Evolutionary conservation across 2,113 vertebrate species (phyloP), one percentile per base, ranked within the genome.

Genomic region (Cercopithecus mona): DNA sequence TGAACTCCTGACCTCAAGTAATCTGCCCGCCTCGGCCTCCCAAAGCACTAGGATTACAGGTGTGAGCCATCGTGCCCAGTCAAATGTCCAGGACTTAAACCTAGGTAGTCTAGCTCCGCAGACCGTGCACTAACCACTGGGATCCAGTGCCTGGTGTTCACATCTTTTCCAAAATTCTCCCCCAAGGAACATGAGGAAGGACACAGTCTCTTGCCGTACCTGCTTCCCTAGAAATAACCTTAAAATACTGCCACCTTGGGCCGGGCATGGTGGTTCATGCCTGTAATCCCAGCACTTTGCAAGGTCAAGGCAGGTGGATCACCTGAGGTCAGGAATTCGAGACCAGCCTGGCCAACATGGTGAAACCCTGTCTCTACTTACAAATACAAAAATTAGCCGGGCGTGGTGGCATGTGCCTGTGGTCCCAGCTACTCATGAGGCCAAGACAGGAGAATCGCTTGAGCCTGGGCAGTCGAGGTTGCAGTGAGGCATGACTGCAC

Each of bases 71-170:
- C 1, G 43, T 4, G 16, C 52, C 52, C 16, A 30, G 43, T 27
- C 45, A 22, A 17, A 27, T 64, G 27, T 13, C 25, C 40, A 20
- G 27, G 48, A 35, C 64, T 43, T 83, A 57, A 83, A 18, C 57
- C 27, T 17, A 64, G 8, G 35, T 43, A 76, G 11, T 59, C 22
- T 2, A 57, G 48, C 3, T 11, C 25, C 0, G 1, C 0, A 1
- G 61, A n/a, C 48, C 18, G 22, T 43, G 20, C 13, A 3, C 45
- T 68, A 32, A 38, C 30, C 18, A 8, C 32, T 68, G 23, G 35
- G 17, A 13, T 11, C 8, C 55, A 45, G 22, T 66, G 52, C 61
- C 45, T 27, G 13, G 48, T 55, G 12, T 40, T 55, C 6, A 14
- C 52, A n/a, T 76, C 43, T 72, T 70, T 61, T 61, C 76, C 14